Evolutionary conservation across 2,797 vertebrate species (phyloP), one percentile per base, ranked within the genome.

Genomic region (Artibeus jamaicensis): DNA sequence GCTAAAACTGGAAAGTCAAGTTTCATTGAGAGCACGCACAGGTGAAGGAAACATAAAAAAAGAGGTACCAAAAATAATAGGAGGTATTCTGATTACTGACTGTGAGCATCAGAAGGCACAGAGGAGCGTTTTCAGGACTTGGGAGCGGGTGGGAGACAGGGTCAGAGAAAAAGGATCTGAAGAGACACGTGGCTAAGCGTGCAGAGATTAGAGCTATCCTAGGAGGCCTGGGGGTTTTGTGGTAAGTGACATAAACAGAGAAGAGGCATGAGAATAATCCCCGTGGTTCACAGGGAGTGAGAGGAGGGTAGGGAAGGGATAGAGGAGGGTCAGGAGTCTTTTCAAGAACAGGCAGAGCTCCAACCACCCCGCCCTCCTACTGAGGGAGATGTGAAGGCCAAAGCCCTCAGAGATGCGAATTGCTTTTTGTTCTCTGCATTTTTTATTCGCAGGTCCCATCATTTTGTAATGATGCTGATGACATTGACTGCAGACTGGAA

Each of bases 401-500:
- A 4, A 70, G n/a, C 29, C 24, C 77, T 18, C 2, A 4, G 67
- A 8, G 9, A 39, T 44, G 32, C 53, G 29, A 79, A 48, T 76
- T 53, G 34, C 21, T 11, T n/a, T 79, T 22, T 42, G 24, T 50
- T 53, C 91, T 39, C 44, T 97, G 71, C 91, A 39, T 88, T 89
- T 96, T 96, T 68, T 96, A 2, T 96, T 98, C 96, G 29, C 98
- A 99, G 99, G 99, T 99, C 19, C 99, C 99, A 18, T 99, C 99
- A 57, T 99, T 99, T 97, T 99, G 99, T 82, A 98, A 97, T 95
- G 98, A 98, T 62, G 98, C 98, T 37, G 99, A 99, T 85, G 99
- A 99, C 29, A 98, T 99, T 97, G 99, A 99, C 96, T 99, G 99
- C 98, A 99, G 99, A 93, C 96, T 99, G 97, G 99, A 99, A 97